Evolutionary conservation across 2,113 vertebrate genomes (phyloP).

Genomic region (Geococcyx californianus): DNA sequence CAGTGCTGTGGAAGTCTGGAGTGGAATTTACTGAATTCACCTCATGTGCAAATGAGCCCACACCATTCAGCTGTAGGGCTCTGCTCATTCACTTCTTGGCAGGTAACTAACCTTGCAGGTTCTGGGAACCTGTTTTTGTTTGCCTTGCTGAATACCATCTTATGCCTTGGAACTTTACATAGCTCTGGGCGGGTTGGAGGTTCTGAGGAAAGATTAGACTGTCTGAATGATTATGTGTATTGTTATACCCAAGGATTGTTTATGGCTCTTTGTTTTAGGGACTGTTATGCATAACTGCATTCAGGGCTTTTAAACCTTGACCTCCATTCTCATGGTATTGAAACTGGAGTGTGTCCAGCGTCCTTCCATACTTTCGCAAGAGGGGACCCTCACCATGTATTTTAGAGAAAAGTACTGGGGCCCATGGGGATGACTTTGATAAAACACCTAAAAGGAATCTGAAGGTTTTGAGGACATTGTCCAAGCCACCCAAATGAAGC

Average conservation of each 20-base stretch:
- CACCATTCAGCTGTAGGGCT: background rate
- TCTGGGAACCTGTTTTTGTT: background rate
- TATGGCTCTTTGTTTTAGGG: background rate
- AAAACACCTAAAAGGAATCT: background rate
- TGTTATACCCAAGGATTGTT: background rate
- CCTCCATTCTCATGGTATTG: background rate
- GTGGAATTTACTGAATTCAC: background rate
- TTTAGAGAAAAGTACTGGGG: background rate
- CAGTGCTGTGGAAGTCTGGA: background rate
- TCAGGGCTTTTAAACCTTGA: background rate
- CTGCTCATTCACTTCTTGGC: background rate
- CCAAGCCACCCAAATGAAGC: background rate
- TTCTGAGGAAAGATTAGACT: background rate
- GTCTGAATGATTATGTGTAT: background rate
- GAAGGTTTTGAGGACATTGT: background rate
- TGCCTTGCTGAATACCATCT: background rate
- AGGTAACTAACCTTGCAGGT: slow-evolving; percentile 7
- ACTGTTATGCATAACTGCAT: background rate
- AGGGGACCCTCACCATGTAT: background rate
- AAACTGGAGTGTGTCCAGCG: background rate
- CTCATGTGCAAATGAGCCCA: background rate
- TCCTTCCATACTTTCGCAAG: background rate
- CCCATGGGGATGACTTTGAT: background rate
- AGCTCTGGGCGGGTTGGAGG: background rate
- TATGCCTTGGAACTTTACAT: background rate